phyloP scores from a whole-genome alignment of 92 coral and sea anemone species.

The Phenganax marumi region DNA sequence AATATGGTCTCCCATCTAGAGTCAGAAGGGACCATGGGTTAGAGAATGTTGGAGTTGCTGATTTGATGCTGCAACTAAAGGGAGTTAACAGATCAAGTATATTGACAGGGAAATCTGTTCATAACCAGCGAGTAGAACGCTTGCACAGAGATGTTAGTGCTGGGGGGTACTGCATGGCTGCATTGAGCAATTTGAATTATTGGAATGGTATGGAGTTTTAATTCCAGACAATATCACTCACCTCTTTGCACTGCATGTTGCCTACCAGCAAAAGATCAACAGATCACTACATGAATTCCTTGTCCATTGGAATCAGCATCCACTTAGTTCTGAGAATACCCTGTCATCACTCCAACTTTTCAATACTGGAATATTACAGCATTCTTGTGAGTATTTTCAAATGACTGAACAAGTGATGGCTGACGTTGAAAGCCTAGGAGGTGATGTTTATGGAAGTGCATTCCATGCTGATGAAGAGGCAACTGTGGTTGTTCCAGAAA shows the following conservation, averaged over 20 bases:
- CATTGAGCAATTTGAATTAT: conserved; percentile 23
- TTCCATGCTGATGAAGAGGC: too few relatives aligned
- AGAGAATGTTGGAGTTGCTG: conserved; percentile 43
- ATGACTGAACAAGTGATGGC: too few relatives aligned
- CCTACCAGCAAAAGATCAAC: conserved; percentile 23
- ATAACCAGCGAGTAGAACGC: conserved; percentile 47
- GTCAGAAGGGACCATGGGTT: conserved; percentile 49
- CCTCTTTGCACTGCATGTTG: conserved; percentile 51
- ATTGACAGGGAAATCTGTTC: conserved; percentile 40
- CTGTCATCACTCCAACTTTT: conserved; percentile 51
- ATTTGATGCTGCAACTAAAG: conserved; percentile 37
- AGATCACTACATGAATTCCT: conserved; percentile 39
- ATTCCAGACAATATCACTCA: conserved; percentile 40
- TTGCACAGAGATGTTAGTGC: conserved; percentile 49
- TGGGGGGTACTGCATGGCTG: conserved; percentile 31
- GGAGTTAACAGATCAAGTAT: conserved; percentile 43
- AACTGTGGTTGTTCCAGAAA: too few relatives aligned
- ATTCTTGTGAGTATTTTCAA: too few relatives aligned
- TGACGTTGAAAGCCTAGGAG: too few relatives aligned
- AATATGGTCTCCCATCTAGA: conserved; percentile 46
- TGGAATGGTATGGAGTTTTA: conserved; percentile 50
- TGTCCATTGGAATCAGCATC: conserved; percentile 48
- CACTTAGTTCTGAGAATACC: conserved; percentile 44
- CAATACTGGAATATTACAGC: conserved; percentile 13
- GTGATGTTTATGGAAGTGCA: too few relatives aligned